phyloP scores from a whole-genome alignment of 2,797 vertebrate genomes.

The Lagocephalus sceleratus region DNA sequence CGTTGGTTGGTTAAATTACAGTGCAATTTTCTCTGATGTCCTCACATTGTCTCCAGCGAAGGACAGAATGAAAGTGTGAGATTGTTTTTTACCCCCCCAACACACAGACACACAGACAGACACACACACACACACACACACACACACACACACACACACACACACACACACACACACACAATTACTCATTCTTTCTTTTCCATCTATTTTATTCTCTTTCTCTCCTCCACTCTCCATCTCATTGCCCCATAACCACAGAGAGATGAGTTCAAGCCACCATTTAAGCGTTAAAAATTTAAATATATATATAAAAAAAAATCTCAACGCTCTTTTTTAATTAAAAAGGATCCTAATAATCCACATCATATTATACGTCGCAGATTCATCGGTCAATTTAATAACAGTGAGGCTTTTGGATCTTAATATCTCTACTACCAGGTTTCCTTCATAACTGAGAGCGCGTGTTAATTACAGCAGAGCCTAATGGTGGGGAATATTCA shows the following conservation, averaged over 20 bases:
- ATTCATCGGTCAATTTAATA: constrained; percentile 90
- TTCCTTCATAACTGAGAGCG: constrained; percentile 87
- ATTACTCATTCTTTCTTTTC: constrained; percentile 37
- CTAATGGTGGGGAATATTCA: constrained; percentile 99
- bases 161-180: constrained; percentile 10
- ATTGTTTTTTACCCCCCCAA: constrained; percentile 53
- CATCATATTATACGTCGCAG: constrained; percentile 85
- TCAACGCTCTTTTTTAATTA: constrained; percentile 84
- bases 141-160: background rate
- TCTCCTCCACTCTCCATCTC: constrained; percentile 55
- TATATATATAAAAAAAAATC: constrained; percentile 68
- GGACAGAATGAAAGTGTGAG: constrained; percentile 59
- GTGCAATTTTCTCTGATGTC: constrained; percentile 64
- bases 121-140: background rate
- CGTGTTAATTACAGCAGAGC: constrained; percentile 92
- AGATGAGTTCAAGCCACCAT: constrained; percentile 80
- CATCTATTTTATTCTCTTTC: constrained; percentile 49
- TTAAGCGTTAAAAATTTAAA: constrained; percentile 85
- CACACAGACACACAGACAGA: too few relatives aligned
- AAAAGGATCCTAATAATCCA: constrained; percentile 88
- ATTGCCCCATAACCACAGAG: constrained; percentile 76
- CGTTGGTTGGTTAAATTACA: constrained; percentile 70
- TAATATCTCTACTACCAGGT: constrained; percentile 82
- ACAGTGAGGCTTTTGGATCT: constrained; percentile 84
- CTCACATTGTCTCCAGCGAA: constrained; percentile 61